A percentile compares a stretch with the other conserved stretches of the same genome.
phyloP scores from a whole-genome alignment of 2,888 invertebrate species.

The Ecdyonurus torrentis region DNA sequence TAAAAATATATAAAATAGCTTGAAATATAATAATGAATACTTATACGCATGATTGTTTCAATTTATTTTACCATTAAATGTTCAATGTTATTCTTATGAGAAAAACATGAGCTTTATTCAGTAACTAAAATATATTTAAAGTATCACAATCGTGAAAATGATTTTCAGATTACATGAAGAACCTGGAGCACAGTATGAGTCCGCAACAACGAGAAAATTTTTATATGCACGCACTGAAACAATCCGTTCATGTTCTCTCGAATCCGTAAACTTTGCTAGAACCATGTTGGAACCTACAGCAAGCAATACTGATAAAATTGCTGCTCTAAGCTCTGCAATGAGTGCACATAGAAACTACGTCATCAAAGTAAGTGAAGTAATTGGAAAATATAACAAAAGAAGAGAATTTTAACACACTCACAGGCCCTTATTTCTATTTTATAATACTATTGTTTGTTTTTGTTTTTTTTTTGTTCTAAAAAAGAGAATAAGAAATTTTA shows the following conservation, averaged over 20 bases:
- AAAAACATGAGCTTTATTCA: no score
- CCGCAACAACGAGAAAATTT: constrained; percentile 73
- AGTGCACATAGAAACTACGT: constrained; percentile 68
- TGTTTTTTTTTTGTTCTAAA: no score
- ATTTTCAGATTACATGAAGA: constrained; percentile 48
- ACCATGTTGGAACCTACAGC: constrained; percentile 41
- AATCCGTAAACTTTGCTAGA: constrained; percentile 61
- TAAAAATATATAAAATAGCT: no score
- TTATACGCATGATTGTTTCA: no score
- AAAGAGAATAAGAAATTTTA: no score
- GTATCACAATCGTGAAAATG: no score
- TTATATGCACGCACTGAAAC: constrained; percentile 83
- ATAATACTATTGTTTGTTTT: no score
- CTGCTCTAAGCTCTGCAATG: constrained; percentile 54
- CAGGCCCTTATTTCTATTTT: no score
- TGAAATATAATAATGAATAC: no score
- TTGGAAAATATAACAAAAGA: not conserved
- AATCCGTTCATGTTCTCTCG: constrained; percentile 75
- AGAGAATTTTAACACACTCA: not conserved
- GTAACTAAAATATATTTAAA: no score
- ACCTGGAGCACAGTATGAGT: constrained; percentile 81
- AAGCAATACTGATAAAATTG: constrained; percentile 38
- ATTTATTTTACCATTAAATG: no score
- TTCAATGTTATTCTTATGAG: no score
- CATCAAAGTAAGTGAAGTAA: constrained; percentile 39